These are phyloP conservation scores for Corythornis vintsioides DNA, from an alignment of 2,113 vertebrate genomes.

Conservation along the genomic window DNA sequence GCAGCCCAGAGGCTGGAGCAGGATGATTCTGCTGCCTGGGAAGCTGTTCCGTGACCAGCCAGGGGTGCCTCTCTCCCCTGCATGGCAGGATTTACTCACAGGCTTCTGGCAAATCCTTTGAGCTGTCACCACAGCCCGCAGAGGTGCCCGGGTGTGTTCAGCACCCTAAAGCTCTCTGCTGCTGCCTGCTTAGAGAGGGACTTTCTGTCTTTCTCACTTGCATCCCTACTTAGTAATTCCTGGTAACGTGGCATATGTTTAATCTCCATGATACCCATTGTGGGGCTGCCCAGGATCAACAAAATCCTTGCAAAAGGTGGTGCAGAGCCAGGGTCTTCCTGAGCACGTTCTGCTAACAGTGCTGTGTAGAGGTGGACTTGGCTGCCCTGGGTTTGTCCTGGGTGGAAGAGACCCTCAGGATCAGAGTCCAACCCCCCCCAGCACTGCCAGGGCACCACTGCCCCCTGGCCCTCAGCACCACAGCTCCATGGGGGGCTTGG, in stretches of 20 bases:
- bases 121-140: neutral
- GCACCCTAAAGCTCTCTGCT: neutral
- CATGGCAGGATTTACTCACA: neutral
- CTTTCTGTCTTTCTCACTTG: neutral
- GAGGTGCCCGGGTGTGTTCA: neutral
- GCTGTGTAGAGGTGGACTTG: too few species aligned
- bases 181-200: neutral
- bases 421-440: too few species aligned
- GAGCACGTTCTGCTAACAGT: neutral
- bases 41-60: neutral
- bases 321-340: neutral
- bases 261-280: accelerated
- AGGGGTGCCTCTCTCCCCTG: neutral
- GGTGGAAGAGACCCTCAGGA: too few species aligned
- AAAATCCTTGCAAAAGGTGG: neutral
- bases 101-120: neutral
- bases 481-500: too few species aligned
- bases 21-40: neutral
- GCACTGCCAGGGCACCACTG: too few species aligned
- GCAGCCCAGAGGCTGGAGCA: accelerated
- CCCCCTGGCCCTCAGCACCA: too few species aligned
- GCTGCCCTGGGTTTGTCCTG: too few species aligned
- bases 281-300: neutral
- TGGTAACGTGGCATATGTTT: accelerated
- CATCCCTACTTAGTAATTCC: neutral